Conservation (phyloP, 2,797 vertebrate species). For the Pygocentrus nattereri region DNA sequence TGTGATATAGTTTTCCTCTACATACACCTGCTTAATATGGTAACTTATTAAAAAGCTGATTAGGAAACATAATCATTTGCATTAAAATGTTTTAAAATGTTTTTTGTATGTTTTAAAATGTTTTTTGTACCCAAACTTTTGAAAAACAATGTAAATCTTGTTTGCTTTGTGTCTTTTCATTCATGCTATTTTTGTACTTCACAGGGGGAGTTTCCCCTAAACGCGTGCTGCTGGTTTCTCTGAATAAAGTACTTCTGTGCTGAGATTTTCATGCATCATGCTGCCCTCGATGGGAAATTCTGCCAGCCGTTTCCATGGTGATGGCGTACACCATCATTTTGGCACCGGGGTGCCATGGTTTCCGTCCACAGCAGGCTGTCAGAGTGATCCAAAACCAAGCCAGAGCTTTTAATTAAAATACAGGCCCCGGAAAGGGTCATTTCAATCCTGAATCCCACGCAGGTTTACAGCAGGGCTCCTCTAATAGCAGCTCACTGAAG, state of each 20-base stretch:
- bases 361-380: slow-evolving; percentile 22
- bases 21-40: no score
- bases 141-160: no score
- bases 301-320: slow-evolving; percentile 43
- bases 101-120: no score
- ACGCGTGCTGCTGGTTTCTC: slow-evolving; percentile 8
- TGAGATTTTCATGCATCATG: slow-evolving; percentile 29
- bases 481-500: not conserved
- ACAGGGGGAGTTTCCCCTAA: no score
- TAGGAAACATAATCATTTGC: no score
- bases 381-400: slow-evolving; percentile 10
- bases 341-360: slow-evolving; percentile 31
- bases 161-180: no score
- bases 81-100: no score
- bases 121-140: no score
- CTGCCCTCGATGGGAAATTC: slow-evolving; percentile 32
- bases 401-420: slow-evolving; percentile 32
- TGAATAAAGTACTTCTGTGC: slow-evolving; percentile 20
- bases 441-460: not conserved
- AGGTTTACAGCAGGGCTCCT: not conserved
- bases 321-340: slow-evolving; percentile 44
- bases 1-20: no score
- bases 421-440: slow-evolving; percentile 10
- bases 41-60: no score
- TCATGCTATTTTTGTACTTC: no score